These are phyloP conservation scores for Drosophila macrothrix DNA, from an alignment of 2,888 invertebrate species.

Conservation along the genomic window DNA sequence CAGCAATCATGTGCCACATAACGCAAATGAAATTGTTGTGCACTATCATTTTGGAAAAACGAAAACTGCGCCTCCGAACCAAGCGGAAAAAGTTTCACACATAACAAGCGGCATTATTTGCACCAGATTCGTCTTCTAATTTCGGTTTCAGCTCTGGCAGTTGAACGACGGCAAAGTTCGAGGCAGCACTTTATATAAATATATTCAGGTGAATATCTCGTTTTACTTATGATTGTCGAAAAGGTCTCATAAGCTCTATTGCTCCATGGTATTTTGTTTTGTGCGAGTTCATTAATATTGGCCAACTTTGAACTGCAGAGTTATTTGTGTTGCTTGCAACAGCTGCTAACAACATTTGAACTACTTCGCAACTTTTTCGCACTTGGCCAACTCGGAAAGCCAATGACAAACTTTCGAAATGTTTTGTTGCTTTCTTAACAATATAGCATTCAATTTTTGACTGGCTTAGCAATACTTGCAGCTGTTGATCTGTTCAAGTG, in stretches of 20 bases:
- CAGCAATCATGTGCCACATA: conserved; percentile 84
- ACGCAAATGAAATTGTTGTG: conserved; percentile 78
- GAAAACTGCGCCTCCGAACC: conserved; percentile 83
- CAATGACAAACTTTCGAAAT: conserved; percentile 60
- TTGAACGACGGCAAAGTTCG: conserved; percentile 1
- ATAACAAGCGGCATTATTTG: conserved; percentile 64
- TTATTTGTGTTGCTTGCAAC: conserved; percentile 42
- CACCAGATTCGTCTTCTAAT: conserved; percentile 1
- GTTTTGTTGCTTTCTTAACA: conserved; percentile 28
- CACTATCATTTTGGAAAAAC: conserved; percentile 83
- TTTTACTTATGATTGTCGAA: too few relatives aligned
- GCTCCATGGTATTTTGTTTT: conserved; percentile 16
- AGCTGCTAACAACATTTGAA: conserved; percentile 46
- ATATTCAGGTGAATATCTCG: conserved; percentile 45
- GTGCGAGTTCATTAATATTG: conserved; percentile 63
- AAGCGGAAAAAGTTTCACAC: conserved; percentile 84
- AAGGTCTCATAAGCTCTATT: conserved; percentile 15
- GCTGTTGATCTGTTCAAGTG: conserved; percentile 14
- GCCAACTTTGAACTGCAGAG: conserved; percentile 56
- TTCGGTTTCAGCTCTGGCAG: conserved; percentile 33
- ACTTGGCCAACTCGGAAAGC: conserved; percentile 28
- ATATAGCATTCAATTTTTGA: conserved; percentile 1
- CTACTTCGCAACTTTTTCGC: conserved; percentile 41
- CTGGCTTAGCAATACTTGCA: conserved; percentile 1
- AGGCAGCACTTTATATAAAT: background rate